phyloP scores from a whole-genome alignment of 2,797 vertebrate species.

The Lithobates sylvaticus region DNA sequence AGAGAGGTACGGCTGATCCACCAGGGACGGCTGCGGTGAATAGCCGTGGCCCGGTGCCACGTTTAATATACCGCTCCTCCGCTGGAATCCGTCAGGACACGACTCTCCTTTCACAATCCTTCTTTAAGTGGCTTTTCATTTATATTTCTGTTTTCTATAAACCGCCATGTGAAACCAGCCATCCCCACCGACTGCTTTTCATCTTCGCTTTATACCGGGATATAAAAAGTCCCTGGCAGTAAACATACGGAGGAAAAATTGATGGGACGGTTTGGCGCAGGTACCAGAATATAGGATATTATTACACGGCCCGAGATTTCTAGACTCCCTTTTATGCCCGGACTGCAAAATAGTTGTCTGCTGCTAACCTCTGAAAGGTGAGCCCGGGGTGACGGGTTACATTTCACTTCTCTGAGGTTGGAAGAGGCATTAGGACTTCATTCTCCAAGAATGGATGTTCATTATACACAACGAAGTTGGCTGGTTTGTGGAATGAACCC shows the following conservation, averaged over 20 bases:
- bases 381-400: not conserved
- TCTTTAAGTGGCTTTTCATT: constrained; percentile 22
- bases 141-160: constrained; percentile 29
- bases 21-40: not conserved
- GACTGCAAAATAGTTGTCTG: not conserved
- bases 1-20: not conserved
- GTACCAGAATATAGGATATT: constrained; percentile 13
- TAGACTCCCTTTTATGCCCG: not conserved
- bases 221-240: not conserved
- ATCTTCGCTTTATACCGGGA: not conserved
- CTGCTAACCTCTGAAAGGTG: constrained; percentile 6
- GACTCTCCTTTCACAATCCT: not conserved
- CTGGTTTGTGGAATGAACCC: too few species aligned
- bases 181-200: constrained; percentile 12
- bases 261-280: not conserved
- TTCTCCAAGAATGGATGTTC: too few species aligned
- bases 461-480: too few species aligned
- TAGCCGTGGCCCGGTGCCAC: not conserved
- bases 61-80: constrained; percentile 7
- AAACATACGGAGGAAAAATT: not conserved
- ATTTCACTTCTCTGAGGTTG: too few species aligned
- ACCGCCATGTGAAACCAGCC: not conserved
- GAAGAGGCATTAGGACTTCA: too few species aligned
- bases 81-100: constrained; percentile 13
- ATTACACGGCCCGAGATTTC: not conserved